phyloP scores from a whole-genome alignment of 2,888 invertebrate species.

The Acronicta psi region DNA sequence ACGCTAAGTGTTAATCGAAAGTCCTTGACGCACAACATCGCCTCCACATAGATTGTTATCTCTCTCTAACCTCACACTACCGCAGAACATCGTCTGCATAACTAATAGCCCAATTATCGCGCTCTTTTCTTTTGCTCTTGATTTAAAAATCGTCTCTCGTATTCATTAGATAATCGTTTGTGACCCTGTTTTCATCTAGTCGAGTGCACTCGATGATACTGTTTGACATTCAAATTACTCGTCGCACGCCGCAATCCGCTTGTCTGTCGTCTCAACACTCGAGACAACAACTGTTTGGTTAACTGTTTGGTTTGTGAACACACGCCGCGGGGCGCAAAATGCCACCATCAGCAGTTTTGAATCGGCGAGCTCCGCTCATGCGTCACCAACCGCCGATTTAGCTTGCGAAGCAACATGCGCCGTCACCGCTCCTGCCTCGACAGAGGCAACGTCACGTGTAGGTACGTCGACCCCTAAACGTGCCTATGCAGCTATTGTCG shows the following conservation, averaged over 20 bases:
- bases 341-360: too few relatives aligned
- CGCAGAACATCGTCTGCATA: conserved; percentile 4
- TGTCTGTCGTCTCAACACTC: conserved; percentile 24
- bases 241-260: conserved; percentile 25
- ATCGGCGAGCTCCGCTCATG: too few relatives aligned
- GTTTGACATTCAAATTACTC: conserved; percentile 61
- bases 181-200: conserved; percentile 20
- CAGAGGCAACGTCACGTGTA: too few relatives aligned
- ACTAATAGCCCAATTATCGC: conserved; percentile 21
- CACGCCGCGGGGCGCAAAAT: too few relatives aligned
- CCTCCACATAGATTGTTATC: conserved; percentile 1
- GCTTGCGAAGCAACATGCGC: too few relatives aligned
- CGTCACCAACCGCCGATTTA: too few relatives aligned
- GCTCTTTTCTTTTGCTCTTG: conserved; percentile 16
- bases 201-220: conserved; percentile 45
- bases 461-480: too few relatives aligned
- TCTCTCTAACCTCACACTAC: not conserved
- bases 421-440: too few relatives aligned
- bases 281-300: conserved; percentile 37
- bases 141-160: conserved; percentile 18
- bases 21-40: conserved; percentile 9
- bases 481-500: too few relatives aligned
- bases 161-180: conserved; percentile 19
- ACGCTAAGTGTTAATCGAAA: conserved; percentile 16
- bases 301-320: too few relatives aligned